Base-by-base conservation (phyloP, 2,113 vertebrate genomes). In the Sturnira hondurensis region DNA sequence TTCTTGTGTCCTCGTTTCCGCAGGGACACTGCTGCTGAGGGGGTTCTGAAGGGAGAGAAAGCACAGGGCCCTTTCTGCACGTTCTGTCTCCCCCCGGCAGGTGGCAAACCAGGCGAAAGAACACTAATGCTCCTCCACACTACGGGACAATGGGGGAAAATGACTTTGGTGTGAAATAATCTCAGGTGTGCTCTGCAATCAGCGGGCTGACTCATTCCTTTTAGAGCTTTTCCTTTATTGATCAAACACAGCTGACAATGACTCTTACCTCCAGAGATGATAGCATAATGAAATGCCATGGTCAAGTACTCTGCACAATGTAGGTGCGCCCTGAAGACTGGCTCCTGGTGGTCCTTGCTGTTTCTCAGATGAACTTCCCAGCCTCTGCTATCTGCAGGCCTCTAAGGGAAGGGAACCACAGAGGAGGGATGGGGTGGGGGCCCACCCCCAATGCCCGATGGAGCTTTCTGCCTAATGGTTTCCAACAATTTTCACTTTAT, bases 401-500 rank as follows among this genome's bases (percentile, higher is more conserved):
- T 31, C 85, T 11, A 33, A 41, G 22, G 5, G 28, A 20, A 58
- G 11, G 31, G 73, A 76, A 76, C 22, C 33, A 41, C 52, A 50
- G 22, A 24, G 26, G 45, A 89, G n/a, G 2, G 31, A 5, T 6
- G 36, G 47, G 47, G 38, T 65, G 20, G 58, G 28, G 28, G 28
- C 1, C 31, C 54, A 31, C 36, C 11, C 47, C 63, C 15, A 4
- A 15, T 6, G 9, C 45, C 13, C 8, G 24, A 33, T 0, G 2
- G 26, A n/a, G 47, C 10, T 78, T 86, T 81, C 68, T 38, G 11
- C 9, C 41, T 63, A 17, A 20, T 1, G 14, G 41, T 26, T 80
- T 94, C 50, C 38, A 86, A 89, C 43, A 78, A 77, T 77, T n/a
- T 92, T 58, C 63, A 22, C n/a, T 43, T 91, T 86, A 14, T 45